Conservation (phyloP, 1,140 invertebrate species). For the Camponotus vicinus region DNA sequence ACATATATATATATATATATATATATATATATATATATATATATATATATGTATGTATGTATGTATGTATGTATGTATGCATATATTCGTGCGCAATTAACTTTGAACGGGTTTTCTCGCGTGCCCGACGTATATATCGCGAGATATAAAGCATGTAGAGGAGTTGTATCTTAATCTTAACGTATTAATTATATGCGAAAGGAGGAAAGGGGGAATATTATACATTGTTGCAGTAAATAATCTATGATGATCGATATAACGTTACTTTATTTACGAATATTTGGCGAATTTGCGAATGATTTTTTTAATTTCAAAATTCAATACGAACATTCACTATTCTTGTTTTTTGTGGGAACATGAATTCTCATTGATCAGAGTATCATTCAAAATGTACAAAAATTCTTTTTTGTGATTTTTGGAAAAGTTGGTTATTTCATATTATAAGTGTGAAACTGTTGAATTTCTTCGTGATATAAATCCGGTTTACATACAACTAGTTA, state of each 20-base stretch:
- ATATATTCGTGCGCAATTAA: conserved; percentile 53
- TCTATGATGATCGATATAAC: background rate
- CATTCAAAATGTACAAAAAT: conserved; percentile 10
- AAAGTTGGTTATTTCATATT: background rate
- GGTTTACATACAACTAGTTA: background rate
- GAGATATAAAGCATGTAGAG: conserved; percentile 46
- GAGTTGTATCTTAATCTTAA: conserved; percentile 49
- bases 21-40: conserved; percentile 39
- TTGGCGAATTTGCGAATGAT: background rate
- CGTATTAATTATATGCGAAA: conserved; percentile 14
- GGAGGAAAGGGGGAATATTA: background rate
- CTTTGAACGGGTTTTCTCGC: conserved; percentile 45
- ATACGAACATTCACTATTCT: conserved; percentile 14
- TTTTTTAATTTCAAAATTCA: conserved; percentile 16
- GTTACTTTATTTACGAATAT: background rate
- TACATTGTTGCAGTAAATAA: conserved; percentile 35
- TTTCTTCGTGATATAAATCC: background rate
- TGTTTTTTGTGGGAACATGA: background rate
- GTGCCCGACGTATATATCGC: conserved; percentile 52
- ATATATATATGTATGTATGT: conserved; percentile 44
- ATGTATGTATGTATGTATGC: background rate
- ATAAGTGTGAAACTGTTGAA: background rate
- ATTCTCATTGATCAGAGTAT: background rate
- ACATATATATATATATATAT: conserved; percentile 7
- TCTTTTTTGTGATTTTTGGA: background rate